These are phyloP conservation scores for Drosophila hydei DNA, from an alignment of 1,140 invertebrate species.

Conservation along the genomic window DNA sequence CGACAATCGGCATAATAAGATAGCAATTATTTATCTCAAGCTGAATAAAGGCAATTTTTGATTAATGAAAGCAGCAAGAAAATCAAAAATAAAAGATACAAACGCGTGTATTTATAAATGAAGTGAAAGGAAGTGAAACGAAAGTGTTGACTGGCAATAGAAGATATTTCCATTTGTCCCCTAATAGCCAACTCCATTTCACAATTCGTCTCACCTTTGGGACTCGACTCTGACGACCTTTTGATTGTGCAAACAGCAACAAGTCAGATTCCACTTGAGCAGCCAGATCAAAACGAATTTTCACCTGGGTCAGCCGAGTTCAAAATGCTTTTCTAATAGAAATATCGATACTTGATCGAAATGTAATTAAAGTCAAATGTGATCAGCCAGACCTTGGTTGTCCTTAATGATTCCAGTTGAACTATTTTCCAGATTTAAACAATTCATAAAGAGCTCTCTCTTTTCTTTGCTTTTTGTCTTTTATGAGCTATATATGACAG, in stretches of 20 bases:
- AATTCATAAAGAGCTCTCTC: no score
- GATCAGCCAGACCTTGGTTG: no score
- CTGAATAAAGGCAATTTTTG: constrained; percentile 67
- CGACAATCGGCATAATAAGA: constrained; percentile 81
- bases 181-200: constrained; percentile 20
- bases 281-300: constrained; percentile 9
- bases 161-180: constrained; percentile 65
- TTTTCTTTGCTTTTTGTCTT: no score
- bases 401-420: background rate
- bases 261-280: constrained; percentile 15
- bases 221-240: constrained; percentile 37
- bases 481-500: no score
- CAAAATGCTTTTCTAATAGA: background rate
- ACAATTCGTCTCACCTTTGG: constrained; percentile 11
- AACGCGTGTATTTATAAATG: background rate
- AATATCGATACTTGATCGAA: no score
- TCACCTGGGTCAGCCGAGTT: constrained; percentile 2
- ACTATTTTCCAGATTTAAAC: background rate
- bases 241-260: constrained; percentile 31
- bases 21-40: constrained; percentile 74
- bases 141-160: constrained; percentile 72
- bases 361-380: no score
- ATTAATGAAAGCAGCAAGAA: constrained; percentile 72
- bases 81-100: constrained; percentile 6
- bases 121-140: constrained; percentile 71